Conservation (phyloP, 2,113 vertebrate genomes). For the Cyprinus carpio region DNA sequence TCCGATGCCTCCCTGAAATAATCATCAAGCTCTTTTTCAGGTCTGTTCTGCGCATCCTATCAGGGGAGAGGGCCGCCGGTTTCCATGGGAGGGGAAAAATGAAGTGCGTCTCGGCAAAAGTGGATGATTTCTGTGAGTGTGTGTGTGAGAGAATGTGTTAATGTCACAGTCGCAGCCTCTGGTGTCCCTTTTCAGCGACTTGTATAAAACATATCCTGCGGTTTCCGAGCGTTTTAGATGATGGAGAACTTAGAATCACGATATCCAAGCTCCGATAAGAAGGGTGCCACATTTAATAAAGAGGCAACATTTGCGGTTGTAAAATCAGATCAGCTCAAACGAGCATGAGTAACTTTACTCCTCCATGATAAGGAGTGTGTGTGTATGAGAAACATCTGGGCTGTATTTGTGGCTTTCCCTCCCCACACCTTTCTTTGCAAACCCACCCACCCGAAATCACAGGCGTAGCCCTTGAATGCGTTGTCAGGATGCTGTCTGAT, state of each 20-base stretch:
- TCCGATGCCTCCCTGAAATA: constrained; percentile 50
- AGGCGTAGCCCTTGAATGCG: constrained; percentile 57
- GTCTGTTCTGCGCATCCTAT: constrained; percentile 18
- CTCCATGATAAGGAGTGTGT: constrained; percentile 45
- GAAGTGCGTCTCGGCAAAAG: constrained; percentile 17
- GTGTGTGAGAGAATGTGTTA: background rate
- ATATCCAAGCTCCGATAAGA: background rate
- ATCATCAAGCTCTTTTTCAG: constrained; percentile 41
- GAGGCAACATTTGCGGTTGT: constrained; percentile 33
- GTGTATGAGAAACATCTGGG: constrained; percentile 47
- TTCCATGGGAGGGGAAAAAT: constrained; percentile 31
- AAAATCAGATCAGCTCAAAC: constrained; percentile 62
- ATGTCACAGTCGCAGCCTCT: constrained; percentile 2
- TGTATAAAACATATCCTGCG: background rate
- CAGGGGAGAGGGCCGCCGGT: constrained; percentile 15
- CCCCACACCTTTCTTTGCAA: constrained; percentile 60
- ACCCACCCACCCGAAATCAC: constrained; percentile 21
- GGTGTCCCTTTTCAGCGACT: constrained; percentile 14
- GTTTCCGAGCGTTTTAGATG: background rate
- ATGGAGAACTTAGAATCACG: background rate
- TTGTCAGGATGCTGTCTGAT: constrained; percentile 63
- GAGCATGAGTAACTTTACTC: constrained; percentile 56
- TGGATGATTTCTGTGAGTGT: background rate
- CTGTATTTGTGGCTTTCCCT: constrained; percentile 42
- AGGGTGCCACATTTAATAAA: constrained; percentile 15